phyloP scores from a whole-genome alignment of 2,888 invertebrate species.

The Orchestes rusci region DNA sequence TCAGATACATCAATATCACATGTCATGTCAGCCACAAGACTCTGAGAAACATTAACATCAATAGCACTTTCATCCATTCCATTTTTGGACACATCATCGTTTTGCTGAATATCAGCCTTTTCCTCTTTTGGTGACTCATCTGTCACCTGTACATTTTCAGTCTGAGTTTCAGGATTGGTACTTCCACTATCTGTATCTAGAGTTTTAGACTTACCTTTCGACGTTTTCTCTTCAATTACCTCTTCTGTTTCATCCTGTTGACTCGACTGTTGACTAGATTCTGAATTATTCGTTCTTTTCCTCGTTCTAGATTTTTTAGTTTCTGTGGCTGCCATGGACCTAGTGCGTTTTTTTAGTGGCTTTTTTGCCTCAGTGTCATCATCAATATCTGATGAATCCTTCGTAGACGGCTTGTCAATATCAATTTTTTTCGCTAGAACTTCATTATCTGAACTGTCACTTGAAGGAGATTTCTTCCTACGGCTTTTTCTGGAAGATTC shows the following conservation, averaged over 20 bases:
- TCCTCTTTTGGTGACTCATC: slow-evolving; percentile 38
- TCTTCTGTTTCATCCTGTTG: slow-evolving; percentile 26
- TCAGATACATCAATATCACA: slow-evolving; percentile 9
- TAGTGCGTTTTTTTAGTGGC: slow-evolving; percentile 17
- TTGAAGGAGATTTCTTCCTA: slow-evolving; percentile 22
- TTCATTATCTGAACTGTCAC: slow-evolving; percentile 33
- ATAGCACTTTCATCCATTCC: slow-evolving; percentile 10
- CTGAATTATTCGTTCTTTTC: background rate
- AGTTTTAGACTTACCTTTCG: slow-evolving; percentile 46
- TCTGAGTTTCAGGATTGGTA: slow-evolving; percentile 38
- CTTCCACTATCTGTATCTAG: slow-evolving; percentile 42
- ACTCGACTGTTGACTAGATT: background rate
- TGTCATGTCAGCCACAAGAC: slow-evolving; percentile 10
- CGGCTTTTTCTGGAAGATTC: slow-evolving; percentile 31
- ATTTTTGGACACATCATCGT: slow-evolving; percentile 10
- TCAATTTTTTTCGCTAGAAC: background rate
- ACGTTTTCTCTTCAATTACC: slow-evolving; percentile 37
- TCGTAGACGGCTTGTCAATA: background rate
- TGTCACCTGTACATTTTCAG: slow-evolving; percentile 44
- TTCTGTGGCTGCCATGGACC: slow-evolving; percentile 10
- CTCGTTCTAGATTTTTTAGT: slow-evolving; percentile 1
- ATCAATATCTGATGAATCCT: slow-evolving; percentile 16
- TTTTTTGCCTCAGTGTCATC: slow-evolving; percentile 21
- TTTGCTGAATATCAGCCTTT: slow-evolving; percentile 7
- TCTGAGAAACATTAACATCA: slow-evolving; percentile 10